Evolutionary conservation across 1,140 invertebrate genomes (phyloP).

Genomic region (Aleiodes sp.): DNA sequence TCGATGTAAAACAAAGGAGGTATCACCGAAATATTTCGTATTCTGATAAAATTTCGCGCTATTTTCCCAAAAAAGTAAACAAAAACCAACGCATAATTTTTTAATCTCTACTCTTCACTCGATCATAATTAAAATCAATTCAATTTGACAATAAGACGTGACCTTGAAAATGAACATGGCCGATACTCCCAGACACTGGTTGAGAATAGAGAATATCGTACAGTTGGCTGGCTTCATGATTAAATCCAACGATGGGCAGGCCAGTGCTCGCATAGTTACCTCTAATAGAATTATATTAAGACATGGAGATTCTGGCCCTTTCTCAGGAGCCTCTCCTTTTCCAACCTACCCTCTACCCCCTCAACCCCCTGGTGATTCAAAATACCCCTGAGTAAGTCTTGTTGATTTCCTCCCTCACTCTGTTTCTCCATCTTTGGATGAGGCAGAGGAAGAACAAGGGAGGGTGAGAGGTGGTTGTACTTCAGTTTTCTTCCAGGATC

Average conservation of each 20-base stretch:
- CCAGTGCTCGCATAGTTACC: constrained; percentile 62
- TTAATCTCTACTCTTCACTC: too few species aligned
- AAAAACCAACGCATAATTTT: too few species aligned
- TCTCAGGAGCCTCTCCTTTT: constrained; percentile 18
- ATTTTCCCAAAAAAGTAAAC: too few species aligned
- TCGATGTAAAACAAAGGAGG: too few species aligned
- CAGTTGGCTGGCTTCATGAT: constrained; percentile 51
- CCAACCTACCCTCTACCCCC: background rate
- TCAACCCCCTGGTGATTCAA: constrained; percentile 31
- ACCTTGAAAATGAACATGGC: background rate
- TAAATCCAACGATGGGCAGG: constrained; percentile 62
- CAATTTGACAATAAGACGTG: constrained; percentile 1
- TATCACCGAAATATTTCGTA: too few species aligned
- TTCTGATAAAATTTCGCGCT: too few species aligned
- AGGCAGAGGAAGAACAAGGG: constrained; percentile 19
- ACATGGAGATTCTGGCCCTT: constrained; percentile 44
- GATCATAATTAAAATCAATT: background rate
- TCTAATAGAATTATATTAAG: constrained; percentile 67
- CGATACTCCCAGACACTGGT: background rate
- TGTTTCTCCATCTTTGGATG: constrained; percentile 29
- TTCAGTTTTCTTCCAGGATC: constrained; percentile 25
- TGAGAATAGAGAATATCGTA: background rate
- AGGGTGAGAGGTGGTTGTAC: constrained; percentile 15
- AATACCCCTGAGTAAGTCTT: constrained; percentile 22
- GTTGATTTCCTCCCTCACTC: constrained; percentile 12